A percentile compares a stretch with the other conserved stretches of the same genome.
Conservation (phyloP, 2,888 invertebrate genomes). For the Hydropsyche betteni region DNA sequence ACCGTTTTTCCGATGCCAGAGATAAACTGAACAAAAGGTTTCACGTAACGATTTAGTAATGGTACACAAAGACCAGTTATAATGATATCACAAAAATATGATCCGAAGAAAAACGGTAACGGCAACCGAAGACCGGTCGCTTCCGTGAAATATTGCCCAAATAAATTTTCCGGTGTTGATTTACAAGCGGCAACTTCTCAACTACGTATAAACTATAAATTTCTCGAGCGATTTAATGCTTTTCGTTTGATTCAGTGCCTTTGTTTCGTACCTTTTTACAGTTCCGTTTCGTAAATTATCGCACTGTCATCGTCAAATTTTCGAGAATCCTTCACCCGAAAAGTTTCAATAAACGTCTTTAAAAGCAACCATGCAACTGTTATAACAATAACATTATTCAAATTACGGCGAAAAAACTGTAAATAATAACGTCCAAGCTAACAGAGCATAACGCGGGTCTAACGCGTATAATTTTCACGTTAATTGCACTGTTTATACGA, state of each 20-base stretch:
- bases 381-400: neutral
- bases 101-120: neutral
- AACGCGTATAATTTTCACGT: neutral
- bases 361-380: neutral
- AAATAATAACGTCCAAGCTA: no score
- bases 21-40: no score
- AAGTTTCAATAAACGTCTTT: neutral
- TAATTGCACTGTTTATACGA: neutral
- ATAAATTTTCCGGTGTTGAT: conserved; percentile 22
- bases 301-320: no score
- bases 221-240: conserved; percentile 24
- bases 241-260: conserved; percentile 10
- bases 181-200: neutral
- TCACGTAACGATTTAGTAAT: no score
- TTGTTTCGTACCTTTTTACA: neutral
- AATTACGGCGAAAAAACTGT: neutral
- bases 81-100: no score
- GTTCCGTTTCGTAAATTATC: no score
- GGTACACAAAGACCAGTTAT: no score
- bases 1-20: no score
- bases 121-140: neutral
- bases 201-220: neutral
- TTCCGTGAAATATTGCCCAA: conserved; percentile 20
- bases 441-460: neutral
- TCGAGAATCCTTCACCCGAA: neutral